These are phyloP conservation scores for Onychomys leucogaster DNA, from an alignment of 2,797 vertebrate species.

Conservation along the genomic window DNA sequence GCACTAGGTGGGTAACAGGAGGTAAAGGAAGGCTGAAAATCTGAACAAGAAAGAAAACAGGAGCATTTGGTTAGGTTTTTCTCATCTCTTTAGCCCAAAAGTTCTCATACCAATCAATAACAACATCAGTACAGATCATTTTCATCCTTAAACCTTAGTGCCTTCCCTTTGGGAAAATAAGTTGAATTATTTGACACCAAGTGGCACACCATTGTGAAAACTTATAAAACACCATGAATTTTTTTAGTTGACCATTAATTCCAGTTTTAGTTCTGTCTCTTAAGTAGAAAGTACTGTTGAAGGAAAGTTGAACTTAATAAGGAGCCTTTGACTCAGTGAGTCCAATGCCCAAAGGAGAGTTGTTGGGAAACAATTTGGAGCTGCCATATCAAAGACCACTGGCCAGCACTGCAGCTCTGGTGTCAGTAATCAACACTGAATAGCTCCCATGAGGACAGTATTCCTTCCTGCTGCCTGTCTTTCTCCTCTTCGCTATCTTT, in stretches of 20 bases:
- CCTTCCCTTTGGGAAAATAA: neutral
- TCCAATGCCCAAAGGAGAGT: neutral
- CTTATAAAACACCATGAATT: neutral
- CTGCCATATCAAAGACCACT: neutral
- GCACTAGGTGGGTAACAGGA: neutral
- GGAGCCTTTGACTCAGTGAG: neutral
- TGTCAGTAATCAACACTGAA: neutral
- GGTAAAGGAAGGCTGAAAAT: neutral
- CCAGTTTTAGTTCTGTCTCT: conserved; percentile 35
- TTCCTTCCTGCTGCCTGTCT: neutral
- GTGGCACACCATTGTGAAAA: neutral
- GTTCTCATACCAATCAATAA: conserved; percentile 5
- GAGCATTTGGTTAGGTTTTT: neutral
- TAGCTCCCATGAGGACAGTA: neutral
- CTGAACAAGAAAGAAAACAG: neutral
- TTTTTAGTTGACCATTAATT: conserved; percentile 20
- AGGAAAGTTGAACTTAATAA: conserved; percentile 37
- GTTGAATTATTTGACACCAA: conserved; percentile 11
- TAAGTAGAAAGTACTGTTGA: neutral
- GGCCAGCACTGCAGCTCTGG: neutral
- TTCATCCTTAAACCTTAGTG: neutral
- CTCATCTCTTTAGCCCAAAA: neutral
- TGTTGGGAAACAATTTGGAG: neutral
- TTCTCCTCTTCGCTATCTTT: no score
- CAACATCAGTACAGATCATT: neutral